Conservation (phyloP, 2,113 vertebrate genomes). For the Ranitomeya imitator region DNA sequence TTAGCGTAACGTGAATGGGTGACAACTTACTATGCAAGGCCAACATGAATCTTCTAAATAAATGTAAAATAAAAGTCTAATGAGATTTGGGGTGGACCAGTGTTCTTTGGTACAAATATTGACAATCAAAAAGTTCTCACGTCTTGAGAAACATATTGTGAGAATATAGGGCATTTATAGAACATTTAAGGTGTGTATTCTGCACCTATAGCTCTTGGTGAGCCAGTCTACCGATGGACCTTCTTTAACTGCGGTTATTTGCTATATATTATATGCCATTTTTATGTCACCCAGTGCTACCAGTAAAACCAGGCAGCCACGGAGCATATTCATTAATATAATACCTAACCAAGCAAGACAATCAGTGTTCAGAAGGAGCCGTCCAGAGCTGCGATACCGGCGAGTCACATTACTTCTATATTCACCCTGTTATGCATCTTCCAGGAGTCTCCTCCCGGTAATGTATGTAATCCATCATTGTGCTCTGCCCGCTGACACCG, state of each 20-base stretch:
- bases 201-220: not conserved
- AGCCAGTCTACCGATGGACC: not conserved
- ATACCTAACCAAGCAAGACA: not conserved
- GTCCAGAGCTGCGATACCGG: not conserved
- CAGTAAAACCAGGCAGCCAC: not conserved
- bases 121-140: too few relatives aligned
- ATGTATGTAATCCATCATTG: slow-evolving; percentile 39
- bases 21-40: too few relatives aligned
- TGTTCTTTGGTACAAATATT: too few relatives aligned
- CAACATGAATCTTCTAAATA: too few relatives aligned
- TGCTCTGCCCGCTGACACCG: slow-evolving; percentile 21
- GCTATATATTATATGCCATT: not conserved
- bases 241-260: not conserved
- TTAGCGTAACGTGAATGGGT: too few relatives aligned
- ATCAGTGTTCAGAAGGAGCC: not conserved
- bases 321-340: not conserved
- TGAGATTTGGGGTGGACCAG: too few relatives aligned
- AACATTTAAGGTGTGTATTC: too few relatives aligned
- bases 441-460: slow-evolving; percentile 23
- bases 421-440: slow-evolving; percentile 24
- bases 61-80: too few relatives aligned
- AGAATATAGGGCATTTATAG: too few relatives aligned
- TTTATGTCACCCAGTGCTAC: not conserved
- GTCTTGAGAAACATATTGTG: too few relatives aligned
- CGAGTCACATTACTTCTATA: not conserved